A percentile compares a stretch with the other conserved stretches of the same genome.
Conservation (phyloP, 2,888 invertebrate genomes). For the Ophraella communa region DNA sequence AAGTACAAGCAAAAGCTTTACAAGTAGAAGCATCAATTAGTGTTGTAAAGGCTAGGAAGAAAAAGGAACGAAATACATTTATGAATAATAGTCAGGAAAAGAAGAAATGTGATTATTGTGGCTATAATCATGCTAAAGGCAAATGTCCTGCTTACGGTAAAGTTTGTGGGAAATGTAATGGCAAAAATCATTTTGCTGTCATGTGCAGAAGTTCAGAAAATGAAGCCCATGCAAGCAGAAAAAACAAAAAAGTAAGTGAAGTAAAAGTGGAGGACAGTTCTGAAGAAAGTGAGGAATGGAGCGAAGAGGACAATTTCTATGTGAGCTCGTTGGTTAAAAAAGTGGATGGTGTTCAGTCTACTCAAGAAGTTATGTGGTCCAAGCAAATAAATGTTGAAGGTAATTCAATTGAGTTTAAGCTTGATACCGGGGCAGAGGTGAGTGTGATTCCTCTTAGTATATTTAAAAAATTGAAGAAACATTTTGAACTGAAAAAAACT, state of each 20-base stretch:
- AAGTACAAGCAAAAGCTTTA: slow-evolving; percentile 35
- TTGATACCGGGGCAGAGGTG: slow-evolving; percentile 13
- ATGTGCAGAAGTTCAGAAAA: slow-evolving; percentile 2
- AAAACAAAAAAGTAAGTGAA: neutral
- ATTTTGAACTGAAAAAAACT: slow-evolving; percentile 7
- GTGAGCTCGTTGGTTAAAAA: no score
- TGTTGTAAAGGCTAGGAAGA: neutral
- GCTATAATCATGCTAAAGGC: neutral
- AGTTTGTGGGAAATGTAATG: neutral
- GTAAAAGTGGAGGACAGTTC: neutral
- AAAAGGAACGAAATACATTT: neutral
- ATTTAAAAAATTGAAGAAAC: no score
- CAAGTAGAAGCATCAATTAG: slow-evolving; percentile 20
- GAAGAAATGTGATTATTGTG: slow-evolving; percentile 13
- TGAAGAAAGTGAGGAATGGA: no score
- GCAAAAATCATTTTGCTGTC: neutral
- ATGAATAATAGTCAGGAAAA: no score
- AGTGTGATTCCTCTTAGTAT: slow-evolving; percentile 11
- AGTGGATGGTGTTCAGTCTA: no score
- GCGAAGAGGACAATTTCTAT: no score
- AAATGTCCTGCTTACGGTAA: slow-evolving; percentile 1
- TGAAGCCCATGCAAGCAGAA: no score
- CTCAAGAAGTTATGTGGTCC: neutral
- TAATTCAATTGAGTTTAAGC: neutral
- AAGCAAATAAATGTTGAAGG: no score